These are phyloP conservation scores for Rhagonycha lutea DNA, from an alignment of 2,888 invertebrate species.

Conservation along the genomic window DNA sequence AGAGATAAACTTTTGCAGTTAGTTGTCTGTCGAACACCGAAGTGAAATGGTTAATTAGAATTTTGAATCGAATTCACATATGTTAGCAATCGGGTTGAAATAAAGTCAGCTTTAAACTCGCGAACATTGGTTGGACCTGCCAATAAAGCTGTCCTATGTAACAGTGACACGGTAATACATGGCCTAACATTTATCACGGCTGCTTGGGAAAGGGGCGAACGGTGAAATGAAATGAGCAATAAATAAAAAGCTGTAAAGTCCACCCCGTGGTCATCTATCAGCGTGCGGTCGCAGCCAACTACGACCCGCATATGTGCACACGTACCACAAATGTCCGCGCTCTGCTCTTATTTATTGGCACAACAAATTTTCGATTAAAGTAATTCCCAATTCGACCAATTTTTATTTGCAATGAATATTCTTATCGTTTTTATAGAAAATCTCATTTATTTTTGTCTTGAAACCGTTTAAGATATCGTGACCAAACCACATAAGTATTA, in stretches of 20 bases:
- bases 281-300: constrained; percentile 35
- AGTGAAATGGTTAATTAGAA: constrained; percentile 29
- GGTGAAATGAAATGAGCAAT: constrained; percentile 52
- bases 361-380: constrained; percentile 29
- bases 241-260: constrained; percentile 51
- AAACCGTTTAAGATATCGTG: background rate
- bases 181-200: constrained; percentile 51
- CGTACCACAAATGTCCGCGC: constrained; percentile 30
- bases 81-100: constrained; percentile 42
- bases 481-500: background rate
- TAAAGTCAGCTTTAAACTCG: constrained; percentile 47
- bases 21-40: constrained; percentile 5
- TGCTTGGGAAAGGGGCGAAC: constrained; percentile 31
- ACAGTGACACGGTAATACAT: constrained; percentile 52
- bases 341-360: constrained; percentile 29
- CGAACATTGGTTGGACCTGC: constrained; percentile 42
- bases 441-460: background rate
- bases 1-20: background rate
- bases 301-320: constrained; percentile 31
- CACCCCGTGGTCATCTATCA: constrained; percentile 45
- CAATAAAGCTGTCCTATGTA: constrained; percentile 52
- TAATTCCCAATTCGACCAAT: constrained; percentile 19
- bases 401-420: constrained; percentile 16
- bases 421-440: background rate
- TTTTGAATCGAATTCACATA: constrained; percentile 38